Evolutionary conservation across 2,797 vertebrate species (phyloP), one percentile per base, ranked within the genome.

Genomic region (Pseudochaenichthys georgianus): DNA sequence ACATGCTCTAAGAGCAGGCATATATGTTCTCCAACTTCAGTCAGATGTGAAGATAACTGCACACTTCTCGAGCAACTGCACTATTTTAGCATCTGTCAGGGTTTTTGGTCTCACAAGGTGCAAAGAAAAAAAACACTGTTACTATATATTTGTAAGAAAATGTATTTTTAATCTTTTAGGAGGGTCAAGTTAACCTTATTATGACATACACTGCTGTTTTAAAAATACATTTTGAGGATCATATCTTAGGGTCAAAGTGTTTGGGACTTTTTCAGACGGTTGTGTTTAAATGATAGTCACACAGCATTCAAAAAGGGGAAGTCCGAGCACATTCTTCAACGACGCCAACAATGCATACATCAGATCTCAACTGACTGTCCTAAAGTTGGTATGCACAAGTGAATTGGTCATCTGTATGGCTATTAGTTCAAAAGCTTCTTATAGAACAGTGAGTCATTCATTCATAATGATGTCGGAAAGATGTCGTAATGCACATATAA

Each of bases 281-380:
- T 38, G 34, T 53, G 19, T 66, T 85, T 70, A 85, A 91, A 91
- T 92, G 80, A 78, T 13, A 83, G 83, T 91, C 92, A 90, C 88
- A 89, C 77, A 85, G 80, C 46, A 60, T 50, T 73, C 59, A 62
- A 72, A 73, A 52, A 47, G 87, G 89, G 88, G 77, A 88, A 89
- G 73, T 65, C 90, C 87, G 48, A 72, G 57, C 23, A 69, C 42
- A 81, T 84, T 48, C 81, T 42, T 74, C 28, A 63, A 58, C 15
- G 21, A 89, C 80, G 81, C 46, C 42, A 77, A 82, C 80, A 85
- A 87, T 83, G 80, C 73, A 70, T 66, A 67, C 65, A 80, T 85
- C 69, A 88, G 69, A 88, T 84, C 70, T 74, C 21, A 73, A 81
- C 51, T 54, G 64, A 66, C 59, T 72, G 76, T 46, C 58, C 77